phyloP scores from a whole-genome alignment of 2,888 invertebrate genomes.

The Hyalella azteca region DNA sequence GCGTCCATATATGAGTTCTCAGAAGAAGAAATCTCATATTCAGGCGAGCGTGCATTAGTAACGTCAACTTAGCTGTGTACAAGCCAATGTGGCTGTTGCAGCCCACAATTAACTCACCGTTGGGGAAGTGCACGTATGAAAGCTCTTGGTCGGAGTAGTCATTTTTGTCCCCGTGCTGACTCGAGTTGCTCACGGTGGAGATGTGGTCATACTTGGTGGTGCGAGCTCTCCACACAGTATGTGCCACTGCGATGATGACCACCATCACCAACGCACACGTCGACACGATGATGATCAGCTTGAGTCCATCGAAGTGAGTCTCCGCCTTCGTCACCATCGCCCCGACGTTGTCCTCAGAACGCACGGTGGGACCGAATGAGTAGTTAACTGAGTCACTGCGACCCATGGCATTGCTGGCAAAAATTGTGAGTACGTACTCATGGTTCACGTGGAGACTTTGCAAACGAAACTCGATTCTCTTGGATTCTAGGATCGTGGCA shows the following conservation, averaged over 20 bases:
- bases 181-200: background rate
- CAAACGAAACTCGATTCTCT: background rate
- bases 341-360: background rate
- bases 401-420: background rate
- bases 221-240: background rate
- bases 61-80: background rate
- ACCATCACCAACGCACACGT: background rate
- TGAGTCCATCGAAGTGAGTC: background rate
- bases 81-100: background rate
- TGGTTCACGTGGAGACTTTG: background rate
- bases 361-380: background rate
- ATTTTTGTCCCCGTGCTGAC: background rate
- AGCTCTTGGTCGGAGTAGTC: background rate
- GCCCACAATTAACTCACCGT: background rate
- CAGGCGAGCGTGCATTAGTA: background rate
- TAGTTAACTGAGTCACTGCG: background rate
- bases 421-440: background rate
- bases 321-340: background rate
- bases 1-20: background rate
- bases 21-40: background rate
- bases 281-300: background rate
- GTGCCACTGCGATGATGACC: background rate
- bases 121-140: background rate
- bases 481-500: background rate
- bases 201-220: background rate